Base-by-base conservation (phyloP, 2,113 vertebrate genomes). In the Alces alces region DNA sequence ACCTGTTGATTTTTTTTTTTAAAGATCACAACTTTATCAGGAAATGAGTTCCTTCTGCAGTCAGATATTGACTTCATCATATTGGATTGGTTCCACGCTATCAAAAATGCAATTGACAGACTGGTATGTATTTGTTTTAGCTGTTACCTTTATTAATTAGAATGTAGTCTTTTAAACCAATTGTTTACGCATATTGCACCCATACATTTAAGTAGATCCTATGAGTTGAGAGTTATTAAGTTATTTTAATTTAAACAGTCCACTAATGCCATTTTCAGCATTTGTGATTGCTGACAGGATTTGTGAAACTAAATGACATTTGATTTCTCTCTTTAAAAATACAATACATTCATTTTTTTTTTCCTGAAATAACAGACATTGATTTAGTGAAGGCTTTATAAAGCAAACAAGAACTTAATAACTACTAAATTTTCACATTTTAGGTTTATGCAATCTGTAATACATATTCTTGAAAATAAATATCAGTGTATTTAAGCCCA, bases 1-100 rank as follows among this genome's bases (percentile, higher is more conserved):
- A 98, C 97, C 98, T 98, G 95, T 98, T 89, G 83, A 96, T 98
- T 90, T 93, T 90, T 97, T 97, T 96, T 96, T 93, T 94, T 90
- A 28, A 97, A 99, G 99, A 99, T 99, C 98, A 99, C 99, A 21
- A 99, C 99, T 80, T 93, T 98, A 90, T 99, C 99, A 98, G 99
- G 99, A 98, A 99, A 99, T 95, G 99, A 99, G 97, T 99, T 99
- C 96, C 99, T 99, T 93, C 98, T 99, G 79, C 99, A 99, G 98
- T 99, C 99, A 60, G 99, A 99, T 97, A 99, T 98, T 94, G 99
- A 99, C 97, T 98, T 99, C 89, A 99, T 99, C 97, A 99, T 99
- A 98, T 98, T 98, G 97, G 99, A 99, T 98, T 99, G 99, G 99
- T 99, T 99, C 98, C 98, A 99, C 36, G 99, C 99, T 98, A 99